Conservation (phyloP, 2,888 invertebrate species). For the Drosophila kambysellisi region DNA sequence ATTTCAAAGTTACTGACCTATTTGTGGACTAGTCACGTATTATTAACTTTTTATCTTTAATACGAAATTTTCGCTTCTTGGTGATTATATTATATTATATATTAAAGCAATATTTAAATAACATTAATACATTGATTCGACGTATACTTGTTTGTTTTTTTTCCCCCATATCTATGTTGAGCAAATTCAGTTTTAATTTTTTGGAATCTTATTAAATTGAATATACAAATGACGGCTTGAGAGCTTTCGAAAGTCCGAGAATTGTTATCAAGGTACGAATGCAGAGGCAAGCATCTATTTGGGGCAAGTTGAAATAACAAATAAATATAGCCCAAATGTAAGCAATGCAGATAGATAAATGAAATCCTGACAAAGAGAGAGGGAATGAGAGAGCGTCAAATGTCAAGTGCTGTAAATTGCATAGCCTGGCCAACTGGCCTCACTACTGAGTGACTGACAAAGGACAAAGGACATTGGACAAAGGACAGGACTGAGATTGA, state of each 20-base stretch:
- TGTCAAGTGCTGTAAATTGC: slow-evolving; percentile 62
- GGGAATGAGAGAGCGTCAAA: slow-evolving; percentile 22
- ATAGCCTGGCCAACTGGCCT: slow-evolving; percentile 41
- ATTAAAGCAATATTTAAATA: background rate
- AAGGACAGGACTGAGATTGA: slow-evolving; percentile 8
- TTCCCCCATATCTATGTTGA: background rate
- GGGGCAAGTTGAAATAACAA: slow-evolving; percentile 38
- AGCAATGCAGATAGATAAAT: slow-evolving; percentile 15
- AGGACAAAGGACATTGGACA: slow-evolving; percentile 31
- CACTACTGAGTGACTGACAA: slow-evolving; percentile 26
- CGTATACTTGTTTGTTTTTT: background rate
- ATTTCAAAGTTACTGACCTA: background rate
- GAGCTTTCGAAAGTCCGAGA: background rate
- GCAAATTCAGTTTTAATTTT: background rate
- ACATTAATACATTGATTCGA: background rate
- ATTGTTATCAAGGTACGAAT: slow-evolving; percentile 12
- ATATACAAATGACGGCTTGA: slow-evolving; percentile 5
- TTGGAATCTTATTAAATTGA: background rate
- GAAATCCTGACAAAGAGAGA: background rate
- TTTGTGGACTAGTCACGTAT: background rate
- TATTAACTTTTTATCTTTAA: no score
- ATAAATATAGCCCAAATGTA: slow-evolving; percentile 30
- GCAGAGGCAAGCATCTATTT: slow-evolving; percentile 9
- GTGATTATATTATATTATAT: background rate
- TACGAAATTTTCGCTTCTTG: no score